phyloP scores from a whole-genome alignment of 2,113 vertebrate species.

The Elanoides forficatus region DNA sequence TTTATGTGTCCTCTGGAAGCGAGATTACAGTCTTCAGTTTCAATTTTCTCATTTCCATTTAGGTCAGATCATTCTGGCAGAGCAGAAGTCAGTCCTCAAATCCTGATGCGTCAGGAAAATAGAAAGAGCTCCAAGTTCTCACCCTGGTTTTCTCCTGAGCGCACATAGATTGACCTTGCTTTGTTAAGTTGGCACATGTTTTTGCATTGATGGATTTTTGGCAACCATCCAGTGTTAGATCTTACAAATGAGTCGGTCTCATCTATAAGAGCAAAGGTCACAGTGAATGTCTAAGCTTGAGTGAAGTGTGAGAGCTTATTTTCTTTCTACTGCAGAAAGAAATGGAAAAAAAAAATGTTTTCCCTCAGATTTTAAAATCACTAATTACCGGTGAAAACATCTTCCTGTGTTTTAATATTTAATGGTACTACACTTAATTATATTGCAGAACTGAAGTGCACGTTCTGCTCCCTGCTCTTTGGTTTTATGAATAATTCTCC shows the following conservation, averaged over 20 bases:
- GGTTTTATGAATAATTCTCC: slow-evolving; percentile 31
- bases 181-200: slow-evolving; percentile 1
- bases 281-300: neutral
- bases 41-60: slow-evolving; percentile 30
- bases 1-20: neutral
- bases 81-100: neutral
- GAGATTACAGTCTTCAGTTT: neutral
- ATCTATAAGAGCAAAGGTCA: neutral
- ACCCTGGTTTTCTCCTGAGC: slow-evolving; percentile 19
- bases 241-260: neutral
- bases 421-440: slow-evolving; percentile 32
- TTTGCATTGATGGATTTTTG: slow-evolving; percentile 9
- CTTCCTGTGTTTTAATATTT: slow-evolving; percentile 48
- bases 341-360: neutral
- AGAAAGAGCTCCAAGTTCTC: neutral
- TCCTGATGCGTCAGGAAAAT: slow-evolving; percentile 18
- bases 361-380: neutral
- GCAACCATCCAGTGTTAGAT: neutral
- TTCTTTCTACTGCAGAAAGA: neutral
- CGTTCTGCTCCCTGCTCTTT: neutral
- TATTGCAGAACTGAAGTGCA: neutral
- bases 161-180: slow-evolving; percentile 46
- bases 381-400: slow-evolving; percentile 53
- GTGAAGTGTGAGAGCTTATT: neutral
- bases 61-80: slow-evolving; percentile 15